A percentile compares a stretch with the other conserved stretches of the same genome.
Evolutionary conservation across 1,140 invertebrate genomes (phyloP).

Genomic region (Phenacoccus solenopsis): DNA sequence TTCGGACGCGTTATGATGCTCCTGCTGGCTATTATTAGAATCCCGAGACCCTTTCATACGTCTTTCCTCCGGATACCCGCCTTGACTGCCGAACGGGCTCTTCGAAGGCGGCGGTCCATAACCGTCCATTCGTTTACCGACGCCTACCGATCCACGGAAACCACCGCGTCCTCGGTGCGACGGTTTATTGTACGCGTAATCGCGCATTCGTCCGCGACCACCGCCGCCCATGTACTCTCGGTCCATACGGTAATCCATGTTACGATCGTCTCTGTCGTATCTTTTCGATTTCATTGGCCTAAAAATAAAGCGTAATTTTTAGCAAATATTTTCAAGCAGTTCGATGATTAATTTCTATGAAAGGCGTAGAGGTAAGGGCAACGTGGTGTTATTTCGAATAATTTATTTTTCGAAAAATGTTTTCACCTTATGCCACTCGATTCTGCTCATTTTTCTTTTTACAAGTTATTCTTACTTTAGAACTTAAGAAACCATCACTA

Average conservation of each 20-base stretch:
- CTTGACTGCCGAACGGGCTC: constrained; percentile 44
- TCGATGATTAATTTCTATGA: too few relatives aligned
- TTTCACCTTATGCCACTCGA: too few relatives aligned
- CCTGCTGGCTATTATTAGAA: too few relatives aligned
- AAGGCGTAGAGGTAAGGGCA: too few relatives aligned
- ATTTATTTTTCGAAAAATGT: background rate
- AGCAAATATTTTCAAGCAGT: too few relatives aligned
- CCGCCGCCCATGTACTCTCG: constrained; percentile 30
- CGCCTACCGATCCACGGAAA: constrained; percentile 32
- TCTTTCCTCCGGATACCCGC: background rate
- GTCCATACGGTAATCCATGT: constrained; percentile 29
- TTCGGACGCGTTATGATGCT: too few relatives aligned
- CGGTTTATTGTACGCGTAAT: constrained; percentile 1
- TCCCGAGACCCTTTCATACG: too few relatives aligned
- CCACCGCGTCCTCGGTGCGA: constrained; percentile 24
- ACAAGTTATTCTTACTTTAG: too few relatives aligned
- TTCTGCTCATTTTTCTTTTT: too few relatives aligned
- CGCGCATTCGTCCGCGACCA: constrained; percentile 27
- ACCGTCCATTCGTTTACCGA: constrained; percentile 48
- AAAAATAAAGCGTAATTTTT: too few relatives aligned
- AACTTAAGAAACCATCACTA: too few relatives aligned
- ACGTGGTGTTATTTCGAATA: too few relatives aligned
- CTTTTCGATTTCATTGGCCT: constrained; percentile 35
- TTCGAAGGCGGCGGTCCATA: constrained; percentile 60
- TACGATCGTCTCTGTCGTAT: constrained; percentile 48